phyloP scores from a whole-genome alignment of 2,888 invertebrate genomes.

The Eristalis intricaria region DNA sequence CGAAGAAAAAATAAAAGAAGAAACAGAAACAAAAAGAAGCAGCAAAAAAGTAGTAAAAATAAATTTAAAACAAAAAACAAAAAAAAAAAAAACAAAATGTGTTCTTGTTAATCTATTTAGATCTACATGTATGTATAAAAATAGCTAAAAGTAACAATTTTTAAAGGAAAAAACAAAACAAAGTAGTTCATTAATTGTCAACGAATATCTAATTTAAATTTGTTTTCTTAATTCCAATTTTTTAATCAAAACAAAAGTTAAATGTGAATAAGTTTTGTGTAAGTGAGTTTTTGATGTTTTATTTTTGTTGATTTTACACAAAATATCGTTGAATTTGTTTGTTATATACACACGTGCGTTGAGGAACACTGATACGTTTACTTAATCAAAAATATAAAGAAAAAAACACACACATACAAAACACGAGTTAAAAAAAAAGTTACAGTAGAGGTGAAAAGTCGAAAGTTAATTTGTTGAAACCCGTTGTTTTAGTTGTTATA shows the following conservation, averaged over 20 bases:
- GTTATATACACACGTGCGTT: slow-evolving; percentile 60
- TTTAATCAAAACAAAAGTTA: slow-evolving; percentile 63
- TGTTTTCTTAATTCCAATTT: slow-evolving; percentile 66
- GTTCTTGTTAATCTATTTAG: slow-evolving; percentile 68
- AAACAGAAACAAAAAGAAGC: slow-evolving; percentile 26
- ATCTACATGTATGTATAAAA: slow-evolving; percentile 46
- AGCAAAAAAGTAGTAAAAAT: slow-evolving; percentile 50
- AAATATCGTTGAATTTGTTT: slow-evolving; percentile 72
- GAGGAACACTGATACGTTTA: slow-evolving; percentile 56
- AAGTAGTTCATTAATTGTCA: slow-evolving; percentile 65
- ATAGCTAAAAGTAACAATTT: slow-evolving; percentile 36
- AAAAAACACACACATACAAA: slow-evolving; percentile 1
- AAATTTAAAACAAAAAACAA: slow-evolving; percentile 2
- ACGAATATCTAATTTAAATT: slow-evolving; percentile 47
- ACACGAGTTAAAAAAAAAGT: slow-evolving; percentile 8
- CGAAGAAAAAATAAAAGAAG: neutral
- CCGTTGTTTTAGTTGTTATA: slow-evolving; percentile 70
- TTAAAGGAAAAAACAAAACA: slow-evolving; percentile 25
- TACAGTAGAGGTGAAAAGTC: slow-evolving; percentile 43
- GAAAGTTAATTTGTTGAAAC: slow-evolving; percentile 66
- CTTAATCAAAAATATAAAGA: slow-evolving; percentile 25
- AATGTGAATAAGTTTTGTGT: slow-evolving; percentile 60
- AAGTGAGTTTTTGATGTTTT: slow-evolving; percentile 64
- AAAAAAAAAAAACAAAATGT: slow-evolving; percentile 50
- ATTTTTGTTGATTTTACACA: slow-evolving; percentile 63